phyloP scores from a whole-genome alignment of 1,140 invertebrate species.

The Drosophila mauritiana region DNA sequence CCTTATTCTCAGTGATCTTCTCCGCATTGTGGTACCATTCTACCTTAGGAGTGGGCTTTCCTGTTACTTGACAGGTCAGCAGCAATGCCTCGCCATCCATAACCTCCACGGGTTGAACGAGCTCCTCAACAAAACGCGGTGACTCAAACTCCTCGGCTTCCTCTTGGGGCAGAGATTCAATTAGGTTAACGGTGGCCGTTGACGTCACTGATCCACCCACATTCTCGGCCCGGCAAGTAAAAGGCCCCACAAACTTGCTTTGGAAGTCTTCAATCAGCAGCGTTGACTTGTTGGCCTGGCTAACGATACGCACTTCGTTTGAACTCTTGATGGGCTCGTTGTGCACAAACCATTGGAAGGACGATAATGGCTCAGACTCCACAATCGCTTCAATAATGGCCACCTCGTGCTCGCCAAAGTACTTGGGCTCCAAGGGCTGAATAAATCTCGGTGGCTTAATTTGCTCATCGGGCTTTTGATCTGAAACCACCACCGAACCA shows the following conservation, averaged over 20 bases:
- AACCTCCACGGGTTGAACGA: conserved; percentile 89
- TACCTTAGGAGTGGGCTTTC: conserved; percentile 92
- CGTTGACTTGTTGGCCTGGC: conserved; percentile 91
- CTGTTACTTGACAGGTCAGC: conserved; percentile 90
- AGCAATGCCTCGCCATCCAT: conserved; percentile 97
- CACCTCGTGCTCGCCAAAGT: conserved; percentile 90
- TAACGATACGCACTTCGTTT: conserved; percentile 89
- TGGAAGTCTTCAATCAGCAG: conserved; percentile 91
- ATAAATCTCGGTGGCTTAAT: conserved; percentile 91
- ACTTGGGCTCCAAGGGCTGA: conserved; percentile 89
- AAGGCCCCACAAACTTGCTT: conserved; percentile 90
- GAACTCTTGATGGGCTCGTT: conserved; percentile 87
- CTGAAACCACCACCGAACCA: conserved; percentile 89
- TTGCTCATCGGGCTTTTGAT: conserved; percentile 86
- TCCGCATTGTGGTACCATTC: conserved; percentile 92
- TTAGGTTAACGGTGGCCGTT: conserved; percentile 90
- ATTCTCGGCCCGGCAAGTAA: conserved; percentile 95
- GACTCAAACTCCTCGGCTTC: conserved; percentile 88
- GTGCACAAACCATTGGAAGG: conserved; percentile 94
- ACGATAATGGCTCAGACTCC: conserved; percentile 90
- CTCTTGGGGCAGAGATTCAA: conserved; percentile 87
- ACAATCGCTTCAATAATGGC: conserved; percentile 92
- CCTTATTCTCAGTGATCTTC: conserved; percentile 91
- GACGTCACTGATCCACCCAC: conserved; percentile 93
- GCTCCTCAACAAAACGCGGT: conserved; percentile 90